Base-by-base conservation (phyloP, 2,113 vertebrate species). In the Coptodon rendalli region DNA sequence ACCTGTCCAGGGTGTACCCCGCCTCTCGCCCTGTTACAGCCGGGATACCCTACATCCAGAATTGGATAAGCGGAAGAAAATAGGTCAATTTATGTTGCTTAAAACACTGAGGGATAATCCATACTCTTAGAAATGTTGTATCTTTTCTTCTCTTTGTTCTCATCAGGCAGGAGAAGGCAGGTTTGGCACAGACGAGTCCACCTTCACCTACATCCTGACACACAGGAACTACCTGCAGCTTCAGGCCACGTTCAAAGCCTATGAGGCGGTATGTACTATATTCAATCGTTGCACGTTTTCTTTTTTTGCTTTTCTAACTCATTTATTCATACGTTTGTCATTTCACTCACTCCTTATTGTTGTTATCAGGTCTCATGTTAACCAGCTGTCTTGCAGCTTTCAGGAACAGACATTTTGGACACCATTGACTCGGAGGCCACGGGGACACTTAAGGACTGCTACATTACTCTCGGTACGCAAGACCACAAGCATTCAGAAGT, bases 141-240 rank as follows among this genome's bases (percentile, higher is more conserved):
- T 36, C 36, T 66, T 66, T n/a, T 66, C 61, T 36, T 36, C 61
- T 66, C 31, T 36, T 66, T 89, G 16, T 53, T 7, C 4, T 22
- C 14, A 9, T 29, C 90, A 97, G 97, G 97, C 97, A 38, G 97
- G 97, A 79, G 96, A 97, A 87, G 95, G 94, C 45, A 91, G 95
- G 56, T 97, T 96, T 80, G 97, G 97, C 52, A 97, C 97, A 3
- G 97, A 97, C 13, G 97, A 97, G 92, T 95, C 96, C 2, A 96
- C 96, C 52, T 97, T 97, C 89, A 96, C 83, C 91, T 91, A 85
- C 93, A 96, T 97, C 91, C 95, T 97, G 90, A 90, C 95, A 3
- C 95, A 96, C 93, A 96, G 96, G 92, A 97, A 97, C 95, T 96
- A 97, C 94, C 54, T 97, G 91, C 97, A 97, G 93, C 96, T 97